Evolutionary conservation across 2,888 invertebrate genomes (phyloP), one percentile per base, ranked within the genome.

Genomic region (Xanthia icteritia): DNA sequence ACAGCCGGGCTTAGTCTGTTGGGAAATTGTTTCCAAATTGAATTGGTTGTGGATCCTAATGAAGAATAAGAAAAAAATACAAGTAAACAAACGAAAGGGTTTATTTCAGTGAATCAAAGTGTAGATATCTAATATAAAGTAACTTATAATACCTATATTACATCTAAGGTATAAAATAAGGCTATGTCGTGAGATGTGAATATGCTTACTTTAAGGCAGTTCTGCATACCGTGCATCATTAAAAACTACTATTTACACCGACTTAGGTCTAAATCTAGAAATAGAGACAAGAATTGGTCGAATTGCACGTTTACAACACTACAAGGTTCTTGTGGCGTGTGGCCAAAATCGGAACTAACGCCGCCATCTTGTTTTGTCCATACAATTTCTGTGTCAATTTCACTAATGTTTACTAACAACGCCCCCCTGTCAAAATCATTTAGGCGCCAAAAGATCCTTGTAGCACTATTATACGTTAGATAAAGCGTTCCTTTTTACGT

Each of bases 151-250:
- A 89, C 39, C 80, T 86, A 88, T 77, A 75, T 89, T 90, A 91
- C 88, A 88, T 89, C 93, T 94, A 95, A 92, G 93, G 95, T 96
- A 95, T 90, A 96, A 96, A 96, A 96, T 96, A 96, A 96, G 96
- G 96, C 96, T 96, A 94, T 94, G 91, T 92, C 91, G 96, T 96
- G 96, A 94, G 92, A 95, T 91, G 96, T 96, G 95, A 95, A 93
- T 93, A 94, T 92, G 93, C 94, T 94, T 94, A 94, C 76, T 85
- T 91, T 96, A 96, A 96, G 96, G 96, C 95, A 96, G 95, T 96
- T 94, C 90, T 92, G 92, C 92, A 93, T 95, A 95, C 94, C 94
- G 92, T 94, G 94, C 94, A 90, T 94, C 92, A 92, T 89, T 91
- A 90, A 91, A 88, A 66, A 84, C 91, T 93, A 94, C 83, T 95